Base-by-base conservation (phyloP, 2,888 invertebrate genomes). In the Calameuta pallipes region DNA sequence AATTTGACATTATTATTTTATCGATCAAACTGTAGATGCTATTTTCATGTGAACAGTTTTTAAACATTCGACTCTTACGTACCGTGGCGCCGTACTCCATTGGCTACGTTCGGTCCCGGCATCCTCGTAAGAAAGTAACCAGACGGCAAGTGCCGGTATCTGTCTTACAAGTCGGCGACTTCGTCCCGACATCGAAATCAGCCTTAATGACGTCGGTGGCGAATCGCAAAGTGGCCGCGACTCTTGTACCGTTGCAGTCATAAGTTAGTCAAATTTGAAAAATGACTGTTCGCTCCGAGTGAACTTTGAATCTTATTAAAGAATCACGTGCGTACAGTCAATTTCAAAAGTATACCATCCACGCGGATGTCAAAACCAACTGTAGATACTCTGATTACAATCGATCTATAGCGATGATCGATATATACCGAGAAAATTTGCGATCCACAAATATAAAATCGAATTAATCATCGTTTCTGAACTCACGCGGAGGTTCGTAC, bases 121-220 rank as follows among this genome's bases (percentile, higher is more conserved):
- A 2, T 56, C 56, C 23, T 3, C 56, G 23, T 56, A 56, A 56
- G 56, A 56, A 56, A 56, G 15, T 6, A 56, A 56, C 56, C 56
- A 56, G 56, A 56, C 56, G 56, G 23, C 15, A 9, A 56, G 56
- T 23, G 56, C 23, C 23, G 23, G 56, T 56, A 56, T 56, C 56
- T 6, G 23, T 56, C 56, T 56, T 56, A 9, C 56, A 3, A 1
- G 23, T 23, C 56, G 33, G 71, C 71, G 33, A 71, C 71, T 31
- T 71, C 35, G 73, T 73, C 11, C 73, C 15, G 37, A 76, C 77
- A 68, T 74, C 56, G 77, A 73, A 77, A 69, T 77, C 35, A 75
- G 69, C 77, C 31, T 33, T 74, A 77, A 77, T 77, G 77, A 77
- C 77, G 77, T 34, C 37, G 75, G 75, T 78, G 37, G 70, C 75